Evolutionary conservation across 1,140 invertebrate species (phyloP).

Genomic region (Pogonognathellus flavescens): DNA sequence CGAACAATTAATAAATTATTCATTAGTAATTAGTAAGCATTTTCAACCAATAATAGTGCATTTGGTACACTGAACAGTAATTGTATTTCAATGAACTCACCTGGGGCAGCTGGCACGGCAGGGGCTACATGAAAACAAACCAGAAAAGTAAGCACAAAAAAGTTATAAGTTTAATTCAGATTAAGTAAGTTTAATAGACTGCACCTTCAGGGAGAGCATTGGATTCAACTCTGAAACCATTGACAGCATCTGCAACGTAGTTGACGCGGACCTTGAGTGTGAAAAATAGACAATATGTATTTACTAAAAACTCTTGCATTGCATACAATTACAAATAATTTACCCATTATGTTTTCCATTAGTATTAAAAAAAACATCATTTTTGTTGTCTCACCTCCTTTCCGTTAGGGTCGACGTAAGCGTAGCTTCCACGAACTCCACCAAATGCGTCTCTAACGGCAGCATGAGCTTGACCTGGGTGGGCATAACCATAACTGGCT

Average conservation of each 20-base stretch:
- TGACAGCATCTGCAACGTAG: conserved; percentile 71
- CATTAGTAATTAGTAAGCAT: no score
- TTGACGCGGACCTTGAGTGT: conserved; percentile 71
- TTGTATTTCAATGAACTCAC: no score
- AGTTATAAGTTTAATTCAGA: conserved; percentile 63
- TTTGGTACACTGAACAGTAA: no score
- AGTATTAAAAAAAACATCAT: no score
- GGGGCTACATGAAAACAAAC: conserved; percentile 55
- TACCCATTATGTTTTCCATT: no score
- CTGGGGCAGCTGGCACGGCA: conserved; percentile 22
- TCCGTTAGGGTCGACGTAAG: conserved; percentile 69
- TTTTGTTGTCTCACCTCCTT: neutral
- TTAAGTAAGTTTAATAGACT: neutral
- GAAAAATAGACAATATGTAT: neutral
- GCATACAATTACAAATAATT: neutral
- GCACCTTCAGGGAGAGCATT: conserved; percentile 71
- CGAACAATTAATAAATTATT: no score
- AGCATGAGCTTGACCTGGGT: conserved; percentile 67
- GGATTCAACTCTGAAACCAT: conserved; percentile 74
- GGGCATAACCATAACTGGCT: conserved; percentile 66
- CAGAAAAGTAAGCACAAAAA: conserved; percentile 65
- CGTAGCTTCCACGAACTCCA: conserved; percentile 70
- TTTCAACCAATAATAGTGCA: no score
- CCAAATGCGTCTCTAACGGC: conserved; percentile 68
- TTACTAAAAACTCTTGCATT: neutral